phyloP scores from a whole-genome alignment of 2,888 invertebrate species.

The Theodoxus fluviatilis region DNA sequence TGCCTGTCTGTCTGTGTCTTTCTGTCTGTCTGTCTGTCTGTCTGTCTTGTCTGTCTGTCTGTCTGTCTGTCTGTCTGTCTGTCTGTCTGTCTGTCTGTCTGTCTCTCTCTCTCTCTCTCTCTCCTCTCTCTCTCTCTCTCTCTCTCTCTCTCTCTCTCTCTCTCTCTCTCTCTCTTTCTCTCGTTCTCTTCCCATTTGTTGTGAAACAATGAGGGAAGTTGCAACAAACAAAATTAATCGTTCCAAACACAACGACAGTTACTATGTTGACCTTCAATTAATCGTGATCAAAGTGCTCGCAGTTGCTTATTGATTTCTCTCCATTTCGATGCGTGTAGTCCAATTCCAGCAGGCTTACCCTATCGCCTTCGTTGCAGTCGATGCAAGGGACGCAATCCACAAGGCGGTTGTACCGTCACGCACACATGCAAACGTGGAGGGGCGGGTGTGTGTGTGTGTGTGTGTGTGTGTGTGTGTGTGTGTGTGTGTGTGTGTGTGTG shows the following conservation, averaged over 20 bases:
- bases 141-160: conserved; percentile 11
- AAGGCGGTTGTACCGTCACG: no score
- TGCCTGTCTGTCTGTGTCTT: background rate
- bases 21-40: background rate
- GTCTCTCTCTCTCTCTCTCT: background rate
- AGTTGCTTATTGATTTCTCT: background rate
- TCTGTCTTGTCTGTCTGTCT: background rate
- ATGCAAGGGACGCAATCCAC: no score
- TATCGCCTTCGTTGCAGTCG: no score
- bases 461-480: no score
- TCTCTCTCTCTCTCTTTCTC: background rate
- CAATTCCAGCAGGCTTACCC: background rate
- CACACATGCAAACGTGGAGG: no score
- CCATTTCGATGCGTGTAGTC: background rate
- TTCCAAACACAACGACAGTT: no score
- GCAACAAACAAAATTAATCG: background rate
- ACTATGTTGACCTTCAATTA: no score
- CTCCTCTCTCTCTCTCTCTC: background rate
- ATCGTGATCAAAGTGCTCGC: no score
- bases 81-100: background rate
- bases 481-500: no score
- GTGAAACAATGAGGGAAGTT: background rate
- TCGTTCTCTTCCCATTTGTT: background rate
- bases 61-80: background rate
- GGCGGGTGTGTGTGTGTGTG: no score